Conservation (phyloP, 2,888 invertebrate species). For the Drosophila austrosaltans region DNA sequence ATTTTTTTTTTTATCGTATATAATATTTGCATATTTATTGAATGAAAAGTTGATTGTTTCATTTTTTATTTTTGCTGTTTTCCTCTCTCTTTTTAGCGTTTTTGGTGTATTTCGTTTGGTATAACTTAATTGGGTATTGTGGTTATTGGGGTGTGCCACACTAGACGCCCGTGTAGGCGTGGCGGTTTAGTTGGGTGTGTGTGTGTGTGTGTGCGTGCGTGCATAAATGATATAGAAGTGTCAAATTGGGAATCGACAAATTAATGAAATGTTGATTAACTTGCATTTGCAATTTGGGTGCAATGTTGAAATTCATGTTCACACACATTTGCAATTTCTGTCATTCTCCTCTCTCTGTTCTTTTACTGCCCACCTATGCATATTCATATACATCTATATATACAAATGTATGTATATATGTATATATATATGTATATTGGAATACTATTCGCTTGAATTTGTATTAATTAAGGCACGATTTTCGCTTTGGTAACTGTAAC, state of each 20-base stretch:
- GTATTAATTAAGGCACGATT: neutral
- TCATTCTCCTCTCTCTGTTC: neutral
- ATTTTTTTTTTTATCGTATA: no score
- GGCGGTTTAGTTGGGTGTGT: neutral
- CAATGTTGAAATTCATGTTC: conserved; percentile 9
- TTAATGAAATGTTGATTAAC: conserved; percentile 16
- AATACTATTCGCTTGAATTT: neutral
- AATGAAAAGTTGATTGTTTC: conserved; percentile 10
- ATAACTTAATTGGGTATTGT: neutral
- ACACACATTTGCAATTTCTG: neutral
- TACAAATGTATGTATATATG: neutral
- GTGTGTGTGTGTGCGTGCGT: neutral
- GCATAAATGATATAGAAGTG: neutral
- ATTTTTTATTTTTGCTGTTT: neutral
- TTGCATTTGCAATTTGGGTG: conserved; percentile 5
- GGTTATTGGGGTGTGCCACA: neutral
- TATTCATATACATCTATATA: neutral
- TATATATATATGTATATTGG: neutral
- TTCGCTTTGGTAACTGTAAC: neutral
- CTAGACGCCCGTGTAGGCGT: neutral
- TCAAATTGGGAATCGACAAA: neutral
- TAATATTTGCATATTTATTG: conserved; percentile 4
- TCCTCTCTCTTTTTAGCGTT: neutral
- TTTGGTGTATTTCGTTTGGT: neutral
- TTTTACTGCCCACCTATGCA: neutral